A percentile compares a stretch with the other conserved stretches of the same genome.
phyloP scores from a whole-genome alignment of 2,113 vertebrate genomes.

The Larimichthys crocea region DNA sequence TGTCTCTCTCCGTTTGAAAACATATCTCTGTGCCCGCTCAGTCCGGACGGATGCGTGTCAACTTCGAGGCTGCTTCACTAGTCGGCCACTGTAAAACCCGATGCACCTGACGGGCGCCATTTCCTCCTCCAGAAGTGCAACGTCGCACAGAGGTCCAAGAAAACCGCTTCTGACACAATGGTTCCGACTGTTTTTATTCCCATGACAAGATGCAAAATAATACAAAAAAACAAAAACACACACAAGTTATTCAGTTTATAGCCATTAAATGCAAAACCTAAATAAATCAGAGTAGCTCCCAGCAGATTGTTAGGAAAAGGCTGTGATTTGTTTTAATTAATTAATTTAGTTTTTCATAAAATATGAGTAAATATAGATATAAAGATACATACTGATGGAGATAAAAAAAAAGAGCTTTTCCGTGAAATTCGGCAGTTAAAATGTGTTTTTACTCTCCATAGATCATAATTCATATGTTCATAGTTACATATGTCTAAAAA shows the following conservation, averaged over 20 bases:
- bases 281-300: background rate
- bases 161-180: conserved; percentile 32
- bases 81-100: conserved; percentile 29
- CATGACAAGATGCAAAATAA: too few species aligned
- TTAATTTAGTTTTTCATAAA: background rate
- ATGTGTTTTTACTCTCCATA: background rate
- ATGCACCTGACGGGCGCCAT: conserved; percentile 65
- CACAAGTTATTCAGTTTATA: background rate
- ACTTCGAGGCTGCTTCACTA: conserved; percentile 41
- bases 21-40: conserved; percentile 59
- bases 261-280: background rate
- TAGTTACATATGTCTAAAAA: background rate
- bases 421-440: background rate
- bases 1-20: conserved; percentile 3
- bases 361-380: too few species aligned
- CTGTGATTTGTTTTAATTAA: background rate
- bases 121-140: conserved; percentile 68
- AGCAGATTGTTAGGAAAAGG: background rate
- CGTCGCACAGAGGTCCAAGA: background rate
- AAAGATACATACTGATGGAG: too few species aligned
- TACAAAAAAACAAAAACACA: background rate
- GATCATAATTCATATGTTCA: background rate
- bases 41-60: conserved; percentile 60
- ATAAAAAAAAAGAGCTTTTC: too few species aligned
- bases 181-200: conserved; percentile 48